phyloP scores from a whole-genome alignment of 2,113 vertebrate species.

The Taxidea taxus region DNA sequence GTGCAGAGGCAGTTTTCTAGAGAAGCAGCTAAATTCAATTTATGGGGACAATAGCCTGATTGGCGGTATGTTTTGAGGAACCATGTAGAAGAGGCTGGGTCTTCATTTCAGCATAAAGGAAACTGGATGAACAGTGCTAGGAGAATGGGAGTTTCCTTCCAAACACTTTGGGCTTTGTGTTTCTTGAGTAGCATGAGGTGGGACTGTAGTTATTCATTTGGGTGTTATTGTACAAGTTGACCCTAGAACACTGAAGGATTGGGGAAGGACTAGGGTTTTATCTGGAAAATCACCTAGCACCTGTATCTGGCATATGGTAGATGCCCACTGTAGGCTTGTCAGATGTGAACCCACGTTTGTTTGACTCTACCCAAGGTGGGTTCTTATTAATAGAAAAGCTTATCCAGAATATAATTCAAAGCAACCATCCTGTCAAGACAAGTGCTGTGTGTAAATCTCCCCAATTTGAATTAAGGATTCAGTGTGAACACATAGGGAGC shows the following conservation, averaged over 20 bases:
- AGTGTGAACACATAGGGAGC: not conserved
- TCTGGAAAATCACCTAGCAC: not conserved
- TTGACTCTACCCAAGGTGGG: not conserved
- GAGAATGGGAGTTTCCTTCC: not conserved
- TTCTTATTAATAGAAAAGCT: not conserved
- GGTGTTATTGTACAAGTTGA: not conserved
- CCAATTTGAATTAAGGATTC: not conserved
- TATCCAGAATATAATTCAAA: not conserved
- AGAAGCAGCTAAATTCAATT: not conserved
- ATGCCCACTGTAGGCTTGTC: not conserved
- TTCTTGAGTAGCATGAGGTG: not conserved
- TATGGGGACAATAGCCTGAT: too few species aligned
- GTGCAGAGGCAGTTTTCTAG: not conserved
- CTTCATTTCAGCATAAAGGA: not conserved
- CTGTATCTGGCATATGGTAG: not conserved
- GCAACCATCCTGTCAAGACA: not conserved
- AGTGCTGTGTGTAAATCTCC: not conserved
- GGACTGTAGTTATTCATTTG: not conserved
- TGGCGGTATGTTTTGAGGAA: not conserved
- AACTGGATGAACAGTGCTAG: not conserved
- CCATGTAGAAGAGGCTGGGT: not conserved
- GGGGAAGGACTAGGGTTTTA: not conserved
- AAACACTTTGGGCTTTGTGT: not conserved
- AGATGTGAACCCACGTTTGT: not conserved
- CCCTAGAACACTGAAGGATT: not conserved